These are phyloP conservation scores for Thamnophis elegans DNA, from an alignment of 2,797 vertebrate species.

Conservation along the genomic window DNA sequence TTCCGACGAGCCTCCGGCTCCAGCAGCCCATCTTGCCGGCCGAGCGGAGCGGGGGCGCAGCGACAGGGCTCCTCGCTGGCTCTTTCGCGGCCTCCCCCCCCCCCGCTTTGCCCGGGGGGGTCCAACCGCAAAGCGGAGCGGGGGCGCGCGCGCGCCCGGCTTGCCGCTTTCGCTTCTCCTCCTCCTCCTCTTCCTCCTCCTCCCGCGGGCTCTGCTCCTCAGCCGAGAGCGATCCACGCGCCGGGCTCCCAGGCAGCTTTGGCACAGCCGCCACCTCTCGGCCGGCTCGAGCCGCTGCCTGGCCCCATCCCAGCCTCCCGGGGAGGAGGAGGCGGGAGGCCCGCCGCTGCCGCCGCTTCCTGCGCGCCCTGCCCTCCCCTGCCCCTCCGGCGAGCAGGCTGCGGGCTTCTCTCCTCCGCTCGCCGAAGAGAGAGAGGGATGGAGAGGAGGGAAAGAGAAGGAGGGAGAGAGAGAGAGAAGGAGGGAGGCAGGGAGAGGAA, in stretches of 20 bases:
- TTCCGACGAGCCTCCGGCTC: neutral
- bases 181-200: no score
- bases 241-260: neutral
- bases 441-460: no score
- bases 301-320: neutral
- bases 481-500: no score
- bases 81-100: neutral
- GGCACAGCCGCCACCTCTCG: neutral
- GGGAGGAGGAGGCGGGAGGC: neutral
- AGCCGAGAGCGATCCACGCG: neutral
- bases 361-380: neutral
- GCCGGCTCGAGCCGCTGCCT: neutral
- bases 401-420: neutral
- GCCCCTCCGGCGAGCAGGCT: neutral
- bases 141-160: neutral
- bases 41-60: no score
- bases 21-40: neutral
- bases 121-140: neutral
- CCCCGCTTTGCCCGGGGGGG: no score
- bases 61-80: neutral
- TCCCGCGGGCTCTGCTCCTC: neutral
- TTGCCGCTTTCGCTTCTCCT: neutral
- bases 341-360: neutral
- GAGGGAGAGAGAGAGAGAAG: no score
- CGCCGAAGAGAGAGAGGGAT: neutral